Conservation (phyloP, 2,113 vertebrate species). For the Protobothrops mucrosquamatus region DNA sequence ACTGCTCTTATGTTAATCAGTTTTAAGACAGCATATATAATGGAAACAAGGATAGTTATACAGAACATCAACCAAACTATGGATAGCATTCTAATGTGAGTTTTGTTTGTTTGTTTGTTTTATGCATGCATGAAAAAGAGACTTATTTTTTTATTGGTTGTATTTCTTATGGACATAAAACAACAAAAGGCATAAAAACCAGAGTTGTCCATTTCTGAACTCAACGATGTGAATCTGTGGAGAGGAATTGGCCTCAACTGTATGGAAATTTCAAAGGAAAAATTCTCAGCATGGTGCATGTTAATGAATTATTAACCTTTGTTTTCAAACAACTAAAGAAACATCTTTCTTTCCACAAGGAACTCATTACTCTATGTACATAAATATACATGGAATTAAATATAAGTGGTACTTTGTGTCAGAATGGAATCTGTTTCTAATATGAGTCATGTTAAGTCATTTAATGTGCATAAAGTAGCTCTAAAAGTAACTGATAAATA, state of each 20-base stretch:
- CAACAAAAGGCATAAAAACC: background rate
- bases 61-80: background rate
- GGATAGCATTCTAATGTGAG: background rate
- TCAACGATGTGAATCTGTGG: slow-evolving; percentile 41
- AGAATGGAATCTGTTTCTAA: slow-evolving; percentile 30
- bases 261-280: slow-evolving; percentile 53
- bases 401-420: slow-evolving; percentile 21
- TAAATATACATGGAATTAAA: slow-evolving; percentile 45
- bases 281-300: slow-evolving; percentile 49
- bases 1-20: background rate
- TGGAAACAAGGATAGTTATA: background rate
- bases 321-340: slow-evolving; percentile 52
- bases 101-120: background rate
- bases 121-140: slow-evolving; percentile 12
- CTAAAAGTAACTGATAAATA: slow-evolving; percentile 20
- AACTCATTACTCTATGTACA: slow-evolving; percentile 41
- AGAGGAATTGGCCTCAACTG: slow-evolving; percentile 46
- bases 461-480: slow-evolving; percentile 8
- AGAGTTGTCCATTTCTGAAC: slow-evolving; percentile 36
- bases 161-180: slow-evolving; percentile 20
- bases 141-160: background rate
- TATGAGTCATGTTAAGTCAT: slow-evolving; percentile 16
- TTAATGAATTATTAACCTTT: slow-evolving; percentile 57
- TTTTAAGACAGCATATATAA: background rate
- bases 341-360: slow-evolving; percentile 43